Conservation (phyloP, 2,797 vertebrate species). For the Cephalopachus bancanus region DNA sequence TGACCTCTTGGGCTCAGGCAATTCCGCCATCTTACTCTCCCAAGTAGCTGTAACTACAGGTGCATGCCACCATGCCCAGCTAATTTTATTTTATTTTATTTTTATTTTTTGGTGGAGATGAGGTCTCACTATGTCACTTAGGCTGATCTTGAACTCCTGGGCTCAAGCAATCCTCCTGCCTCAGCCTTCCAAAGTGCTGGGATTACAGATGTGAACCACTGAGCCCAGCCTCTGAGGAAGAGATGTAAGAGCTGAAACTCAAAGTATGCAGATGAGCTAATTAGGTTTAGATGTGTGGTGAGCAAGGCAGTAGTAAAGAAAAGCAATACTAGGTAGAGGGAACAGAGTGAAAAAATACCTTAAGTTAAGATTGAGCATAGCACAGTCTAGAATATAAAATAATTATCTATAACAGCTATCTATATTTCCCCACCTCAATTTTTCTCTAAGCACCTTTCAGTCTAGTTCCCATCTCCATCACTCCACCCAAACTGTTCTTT, state of each 20-base stretch:
- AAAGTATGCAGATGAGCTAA: not conserved
- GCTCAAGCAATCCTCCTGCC: too few species aligned
- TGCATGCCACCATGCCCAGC: too few species aligned
- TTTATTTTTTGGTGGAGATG: too few species aligned
- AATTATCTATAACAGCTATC: not conserved
- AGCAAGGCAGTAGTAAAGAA: not conserved
- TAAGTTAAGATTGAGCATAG: not conserved
- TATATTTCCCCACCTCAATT: not conserved
- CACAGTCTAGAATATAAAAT: not conserved
- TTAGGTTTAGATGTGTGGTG: not conserved
- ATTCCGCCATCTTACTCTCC: too few species aligned
- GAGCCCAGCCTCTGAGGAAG: not conserved
- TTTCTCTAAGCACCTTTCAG: not conserved
- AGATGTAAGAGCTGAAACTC: not conserved
- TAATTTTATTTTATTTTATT: too few species aligned
- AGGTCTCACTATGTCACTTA: too few species aligned
- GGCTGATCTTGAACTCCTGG: too few species aligned
- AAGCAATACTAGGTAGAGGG: not conserved
- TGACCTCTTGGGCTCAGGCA: too few species aligned
- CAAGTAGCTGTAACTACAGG: too few species aligned
- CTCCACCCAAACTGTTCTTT: not conserved
- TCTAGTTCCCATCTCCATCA: too few species aligned
- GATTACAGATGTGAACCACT: too few species aligned
- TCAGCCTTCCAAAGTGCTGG: too few species aligned
- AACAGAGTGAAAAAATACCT: not conserved